Evolutionary conservation across 2,888 invertebrate species (phyloP), one percentile per base, ranked within the genome.

Genomic region (Melanostoma mellinum): DNA sequence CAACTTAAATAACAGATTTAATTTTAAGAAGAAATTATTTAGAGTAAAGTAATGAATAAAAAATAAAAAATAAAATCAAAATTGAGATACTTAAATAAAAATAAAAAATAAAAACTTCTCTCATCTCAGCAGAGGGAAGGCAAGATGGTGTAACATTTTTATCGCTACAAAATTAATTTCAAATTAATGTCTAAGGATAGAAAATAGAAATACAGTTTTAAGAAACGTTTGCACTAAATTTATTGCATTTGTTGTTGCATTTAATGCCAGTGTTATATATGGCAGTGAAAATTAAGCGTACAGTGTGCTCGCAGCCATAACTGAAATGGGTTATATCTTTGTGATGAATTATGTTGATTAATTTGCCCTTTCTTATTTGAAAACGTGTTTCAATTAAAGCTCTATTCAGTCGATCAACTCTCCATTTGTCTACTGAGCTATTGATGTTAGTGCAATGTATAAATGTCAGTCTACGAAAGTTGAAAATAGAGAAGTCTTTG

Each of bases 221-320:
- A 77, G 72, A 77, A 76, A 76, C 44, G 60, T 81, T 77, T 73
- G 77, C 81, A 81, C 76, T 61, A 48, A 67, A 72, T 76, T 53
- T 50, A 55, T 60, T 76, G 67, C 67, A 76, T 81, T 76, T 81
- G 81, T 81, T 76, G 76, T 81, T 76, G 72, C 81, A 81, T 77
- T 77, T 72, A 77, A 76, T 76, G 50, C 65, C 67, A 76, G 61
- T 76, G 76, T 76, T 76, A 67, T 50, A 69, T 58, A 48, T 44
- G 30, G 36, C 76, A 63, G 61, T 77, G 76, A 72, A 46, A 9
- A 38, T 40, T 30, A 4, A 8, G 38, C 35, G 38, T 10, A 53
- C 40, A 4, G 35, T 42, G 44, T 42, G 48, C 40, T 48, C 3
- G n/a, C 48, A 35, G 44, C 35, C 6, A 50, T 44, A 20, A 20